Evolutionary conservation across 2,888 invertebrate genomes (phyloP).

Genomic region (Marronus borbonicus): DNA sequence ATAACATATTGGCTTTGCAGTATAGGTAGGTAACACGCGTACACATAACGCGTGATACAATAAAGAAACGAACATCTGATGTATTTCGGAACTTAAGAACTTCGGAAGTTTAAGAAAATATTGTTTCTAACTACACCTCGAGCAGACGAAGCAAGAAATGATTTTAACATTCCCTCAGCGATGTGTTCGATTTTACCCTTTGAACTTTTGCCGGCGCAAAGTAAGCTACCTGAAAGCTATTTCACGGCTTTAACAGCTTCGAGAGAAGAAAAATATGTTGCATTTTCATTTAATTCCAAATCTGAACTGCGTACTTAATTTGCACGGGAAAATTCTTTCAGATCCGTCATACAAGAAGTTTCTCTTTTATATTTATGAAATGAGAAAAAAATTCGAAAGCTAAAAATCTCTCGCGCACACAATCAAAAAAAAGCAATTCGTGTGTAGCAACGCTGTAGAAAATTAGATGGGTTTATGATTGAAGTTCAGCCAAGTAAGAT

Average conservation of each 20-base stretch:
- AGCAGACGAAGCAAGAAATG: neutral
- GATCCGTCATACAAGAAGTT: constrained; percentile 2
- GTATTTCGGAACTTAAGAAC: too few relatives aligned
- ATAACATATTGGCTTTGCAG: too few relatives aligned
- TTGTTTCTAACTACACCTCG: too few relatives aligned
- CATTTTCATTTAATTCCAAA: constrained; percentile 24
- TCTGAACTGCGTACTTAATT: neutral
- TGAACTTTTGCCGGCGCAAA: neutral
- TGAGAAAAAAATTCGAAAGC: constrained; percentile 12
- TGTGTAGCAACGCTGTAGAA: constrained; percentile 6
- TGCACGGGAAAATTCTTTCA: constrained; percentile 33
- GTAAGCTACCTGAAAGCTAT: neutral
- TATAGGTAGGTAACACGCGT: too few relatives aligned
- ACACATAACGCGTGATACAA: too few relatives aligned
- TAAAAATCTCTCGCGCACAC: neutral
- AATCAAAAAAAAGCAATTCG: neutral
- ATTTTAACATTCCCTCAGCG: neutral
- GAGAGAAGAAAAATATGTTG: constrained; percentile 7
- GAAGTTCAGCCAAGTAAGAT: constrained; percentile 35
- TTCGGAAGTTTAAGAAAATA: too few relatives aligned
- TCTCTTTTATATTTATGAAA: constrained; percentile 31
- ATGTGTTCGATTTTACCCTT: neutral
- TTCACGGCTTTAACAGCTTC: constrained; percentile 6
- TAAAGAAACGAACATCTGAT: too few relatives aligned
- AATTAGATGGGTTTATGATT: constrained; percentile 42